phyloP scores from a whole-genome alignment of 2,888 invertebrate genomes.

The Cynaeus angustus region DNA sequence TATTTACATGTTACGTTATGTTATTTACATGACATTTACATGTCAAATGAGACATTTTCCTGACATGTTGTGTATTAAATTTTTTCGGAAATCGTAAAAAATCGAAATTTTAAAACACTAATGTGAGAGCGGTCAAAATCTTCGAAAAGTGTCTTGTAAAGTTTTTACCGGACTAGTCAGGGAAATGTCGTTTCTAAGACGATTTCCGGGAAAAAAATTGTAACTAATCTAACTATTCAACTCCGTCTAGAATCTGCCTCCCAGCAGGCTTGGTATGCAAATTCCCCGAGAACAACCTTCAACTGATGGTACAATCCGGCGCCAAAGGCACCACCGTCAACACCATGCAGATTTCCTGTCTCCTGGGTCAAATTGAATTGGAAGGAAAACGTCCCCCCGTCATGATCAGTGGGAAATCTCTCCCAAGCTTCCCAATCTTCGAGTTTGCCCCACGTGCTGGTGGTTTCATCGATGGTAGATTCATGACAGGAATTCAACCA shows the following conservation, averaged over 20 bases:
- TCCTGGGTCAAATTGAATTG: constrained; percentile 98
- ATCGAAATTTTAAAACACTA: too few relatives aligned
- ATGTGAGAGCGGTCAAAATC: too few relatives aligned
- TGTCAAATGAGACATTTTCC: too few relatives aligned
- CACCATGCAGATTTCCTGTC: constrained; percentile 98
- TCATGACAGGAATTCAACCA: constrained; percentile 98
- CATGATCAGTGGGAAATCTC: constrained; percentile 92
- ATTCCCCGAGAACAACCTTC: constrained; percentile 97
- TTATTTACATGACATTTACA: too few relatives aligned
- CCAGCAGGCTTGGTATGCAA: constrained; percentile 88
- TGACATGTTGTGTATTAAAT: too few relatives aligned
- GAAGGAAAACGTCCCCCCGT: constrained; percentile 97
- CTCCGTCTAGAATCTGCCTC: constrained; percentile 78
- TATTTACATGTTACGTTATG: too few relatives aligned
- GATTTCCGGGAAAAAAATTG: too few relatives aligned
- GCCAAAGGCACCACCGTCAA: constrained; percentile 99
- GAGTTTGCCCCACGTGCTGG: constrained; percentile 94
- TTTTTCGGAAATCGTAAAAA: too few relatives aligned
- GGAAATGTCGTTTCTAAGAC: too few relatives aligned
- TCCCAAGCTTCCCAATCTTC: constrained; percentile 93
- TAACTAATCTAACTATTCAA: too few relatives aligned
- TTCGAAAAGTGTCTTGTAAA: too few relatives aligned
- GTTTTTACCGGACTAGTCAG: too few relatives aligned
- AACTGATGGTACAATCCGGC: constrained; percentile 98
- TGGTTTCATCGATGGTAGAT: constrained; percentile 96